Evolutionary conservation across 2,113 vertebrate genomes (phyloP).

Genomic region (Catagonus wagneri): DNA sequence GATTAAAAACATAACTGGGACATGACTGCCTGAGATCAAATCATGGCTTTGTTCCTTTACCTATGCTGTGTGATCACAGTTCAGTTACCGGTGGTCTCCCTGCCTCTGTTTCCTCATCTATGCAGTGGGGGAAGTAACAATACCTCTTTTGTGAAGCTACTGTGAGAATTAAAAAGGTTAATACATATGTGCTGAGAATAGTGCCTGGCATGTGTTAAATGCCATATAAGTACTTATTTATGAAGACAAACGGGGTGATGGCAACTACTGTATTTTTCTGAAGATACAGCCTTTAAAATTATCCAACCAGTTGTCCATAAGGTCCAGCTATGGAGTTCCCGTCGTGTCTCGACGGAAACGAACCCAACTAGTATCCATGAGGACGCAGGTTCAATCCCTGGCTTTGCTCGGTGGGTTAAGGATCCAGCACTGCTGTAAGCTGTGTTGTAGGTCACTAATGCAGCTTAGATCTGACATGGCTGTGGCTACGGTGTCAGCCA

Average conservation of each 20-base stretch:
- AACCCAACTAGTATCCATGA: too few relatives aligned
- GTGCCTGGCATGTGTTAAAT: not conserved
- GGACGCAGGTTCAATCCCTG: too few relatives aligned
- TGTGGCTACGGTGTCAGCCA: too few relatives aligned
- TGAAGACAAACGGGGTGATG: not conserved
- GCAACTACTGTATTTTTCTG: slow-evolving; percentile 19
- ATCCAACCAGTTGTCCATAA: not conserved
- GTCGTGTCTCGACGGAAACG: too few relatives aligned
- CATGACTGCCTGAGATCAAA: not conserved
- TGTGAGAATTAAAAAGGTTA: not conserved
- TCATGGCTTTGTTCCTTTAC: not conserved
- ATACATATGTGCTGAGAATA: not conserved
- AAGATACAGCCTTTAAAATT: slow-evolving; percentile 34
- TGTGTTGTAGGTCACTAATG: too few relatives aligned
- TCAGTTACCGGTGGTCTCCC: not conserved
- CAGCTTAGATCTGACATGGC: too few relatives aligned
- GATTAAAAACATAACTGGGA: not conserved
- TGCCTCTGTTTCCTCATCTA: not conserved
- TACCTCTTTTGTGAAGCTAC: not conserved
- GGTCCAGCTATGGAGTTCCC: not conserved
- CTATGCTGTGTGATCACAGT: not conserved
- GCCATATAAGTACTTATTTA: not conserved
- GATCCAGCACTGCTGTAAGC: too few relatives aligned
- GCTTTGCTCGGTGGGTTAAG: too few relatives aligned
- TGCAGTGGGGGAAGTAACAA: not conserved